Evolutionary conservation across 1,140 invertebrate species (phyloP).

Genomic region (Anadara kagoshimensis): DNA sequence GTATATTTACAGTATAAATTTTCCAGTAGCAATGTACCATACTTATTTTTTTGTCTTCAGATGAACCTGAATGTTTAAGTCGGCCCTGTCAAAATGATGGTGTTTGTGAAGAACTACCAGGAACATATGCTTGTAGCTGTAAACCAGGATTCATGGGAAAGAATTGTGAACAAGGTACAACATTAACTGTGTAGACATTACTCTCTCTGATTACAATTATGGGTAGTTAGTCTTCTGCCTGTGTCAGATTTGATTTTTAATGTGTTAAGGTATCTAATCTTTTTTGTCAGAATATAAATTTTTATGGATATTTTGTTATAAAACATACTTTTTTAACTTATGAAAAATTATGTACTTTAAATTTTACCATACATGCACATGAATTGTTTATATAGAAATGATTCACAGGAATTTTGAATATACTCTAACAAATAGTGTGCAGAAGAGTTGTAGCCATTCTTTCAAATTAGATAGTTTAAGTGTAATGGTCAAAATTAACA

Average conservation of each 20-base stretch:
- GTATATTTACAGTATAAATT: too few relatives aligned
- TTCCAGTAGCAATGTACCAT: too few relatives aligned
- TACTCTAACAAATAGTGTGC: background rate
- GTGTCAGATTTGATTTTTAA: too few relatives aligned
- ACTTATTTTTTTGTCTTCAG: conserved; percentile 39
- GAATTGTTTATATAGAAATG: background rate
- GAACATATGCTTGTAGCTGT: conserved; percentile 83
- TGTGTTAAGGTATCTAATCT: too few relatives aligned
- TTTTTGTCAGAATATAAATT: background rate
- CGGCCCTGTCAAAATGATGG: conserved; percentile 50
- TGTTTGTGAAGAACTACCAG: conserved; percentile 73
- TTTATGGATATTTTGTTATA: background rate
- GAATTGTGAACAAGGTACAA: conserved; percentile 42
- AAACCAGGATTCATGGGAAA: conserved; percentile 47
- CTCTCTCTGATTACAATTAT: background rate
- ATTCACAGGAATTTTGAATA: background rate
- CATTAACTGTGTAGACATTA: background rate
- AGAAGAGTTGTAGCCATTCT: background rate
- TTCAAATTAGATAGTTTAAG: too few relatives aligned
- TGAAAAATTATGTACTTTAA: background rate
- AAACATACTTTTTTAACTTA: background rate
- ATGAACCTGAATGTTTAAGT: conserved; percentile 55
- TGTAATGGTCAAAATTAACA: too few relatives aligned
- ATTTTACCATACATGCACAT: background rate
- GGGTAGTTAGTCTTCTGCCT: too few relatives aligned